Conservation (phyloP, 2,113 vertebrate genomes). For the Laticauda laticaudata region DNA sequence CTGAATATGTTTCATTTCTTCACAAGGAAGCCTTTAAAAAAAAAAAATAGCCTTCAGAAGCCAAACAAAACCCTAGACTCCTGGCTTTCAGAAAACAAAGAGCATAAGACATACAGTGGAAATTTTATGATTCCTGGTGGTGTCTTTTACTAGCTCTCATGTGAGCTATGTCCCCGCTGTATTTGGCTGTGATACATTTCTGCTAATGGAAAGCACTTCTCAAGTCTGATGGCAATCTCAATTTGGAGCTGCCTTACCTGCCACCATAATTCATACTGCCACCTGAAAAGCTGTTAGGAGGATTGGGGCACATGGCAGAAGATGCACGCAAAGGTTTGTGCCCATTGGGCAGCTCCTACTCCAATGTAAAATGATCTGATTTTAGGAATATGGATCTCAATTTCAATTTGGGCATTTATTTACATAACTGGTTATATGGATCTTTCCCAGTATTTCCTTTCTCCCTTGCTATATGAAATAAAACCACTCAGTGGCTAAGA, state of each 20-base stretch:
- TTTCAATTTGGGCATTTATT: slow-evolving; percentile 39
- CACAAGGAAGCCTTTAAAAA: neutral
- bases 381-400: slow-evolving; percentile 26
- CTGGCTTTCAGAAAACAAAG: neutral
- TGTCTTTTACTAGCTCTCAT: neutral
- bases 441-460: slow-evolving; percentile 42
- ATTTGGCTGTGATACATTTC: neutral
- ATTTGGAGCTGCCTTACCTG: neutral
- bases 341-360: neutral
- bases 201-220: neutral
- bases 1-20: neutral
- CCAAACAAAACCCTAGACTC: neutral
- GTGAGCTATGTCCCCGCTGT: neutral
- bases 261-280: neutral
- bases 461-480: neutral
- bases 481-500: neutral
- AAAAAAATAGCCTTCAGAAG: neutral
- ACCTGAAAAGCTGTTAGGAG: neutral
- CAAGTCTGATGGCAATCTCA: neutral
- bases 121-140: neutral
- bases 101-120: neutral
- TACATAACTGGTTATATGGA: slow-evolving; percentile 21
- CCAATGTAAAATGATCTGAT: slow-evolving; percentile 22
- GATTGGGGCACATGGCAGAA: neutral
- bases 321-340: slow-evolving; percentile 5